phyloP scores from a whole-genome alignment of 2,797 vertebrate genomes.

The Chelmon rostratus region DNA sequence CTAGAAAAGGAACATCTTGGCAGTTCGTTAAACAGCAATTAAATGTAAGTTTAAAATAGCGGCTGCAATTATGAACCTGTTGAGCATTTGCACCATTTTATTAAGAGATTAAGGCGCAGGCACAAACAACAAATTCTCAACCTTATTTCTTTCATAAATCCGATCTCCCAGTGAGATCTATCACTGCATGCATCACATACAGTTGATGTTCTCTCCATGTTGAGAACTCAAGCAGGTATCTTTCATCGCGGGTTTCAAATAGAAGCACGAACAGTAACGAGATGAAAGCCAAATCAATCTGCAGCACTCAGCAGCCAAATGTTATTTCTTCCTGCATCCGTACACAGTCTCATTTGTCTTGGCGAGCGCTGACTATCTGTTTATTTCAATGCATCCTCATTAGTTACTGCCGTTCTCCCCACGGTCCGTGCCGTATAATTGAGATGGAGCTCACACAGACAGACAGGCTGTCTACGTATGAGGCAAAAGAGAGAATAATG shows the following conservation, averaged over 20 bases:
- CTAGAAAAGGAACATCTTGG: conserved; percentile 35
- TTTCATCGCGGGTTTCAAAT: conserved; percentile 14
- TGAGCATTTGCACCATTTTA: conserved; percentile 28
- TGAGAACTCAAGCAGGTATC: not conserved
- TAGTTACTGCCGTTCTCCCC: conserved; percentile 37
- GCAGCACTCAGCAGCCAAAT: conserved; percentile 46
- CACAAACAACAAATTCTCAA: conserved; percentile 9
- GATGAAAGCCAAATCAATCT: conserved; percentile 59
- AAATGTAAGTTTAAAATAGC: conserved; percentile 35
- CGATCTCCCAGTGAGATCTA: not conserved
- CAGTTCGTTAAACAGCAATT: conserved; percentile 33
- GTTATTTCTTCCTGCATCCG: conserved; percentile 33
- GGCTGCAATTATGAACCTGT: conserved; percentile 36
- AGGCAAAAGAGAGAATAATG: not conserved
- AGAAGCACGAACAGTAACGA: conserved; percentile 4
- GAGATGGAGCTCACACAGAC: conserved; percentile 28
- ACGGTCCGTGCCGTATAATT: conserved; percentile 7
- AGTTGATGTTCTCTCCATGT: not conserved
- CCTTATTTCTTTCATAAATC: not conserved
- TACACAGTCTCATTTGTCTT: conserved; percentile 47
- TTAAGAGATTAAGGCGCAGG: conserved; percentile 1
- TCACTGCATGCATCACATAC: not conserved
- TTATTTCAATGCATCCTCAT: conserved; percentile 61
- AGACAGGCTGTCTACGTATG: not conserved
- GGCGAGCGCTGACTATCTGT: conserved; percentile 42